Percentiles rank a stretch among this genome's conserved stretches.
phyloP scores from a whole-genome alignment of 64 coral and sea anemone genomes.

The Astreopora myriophthalma region DNA sequence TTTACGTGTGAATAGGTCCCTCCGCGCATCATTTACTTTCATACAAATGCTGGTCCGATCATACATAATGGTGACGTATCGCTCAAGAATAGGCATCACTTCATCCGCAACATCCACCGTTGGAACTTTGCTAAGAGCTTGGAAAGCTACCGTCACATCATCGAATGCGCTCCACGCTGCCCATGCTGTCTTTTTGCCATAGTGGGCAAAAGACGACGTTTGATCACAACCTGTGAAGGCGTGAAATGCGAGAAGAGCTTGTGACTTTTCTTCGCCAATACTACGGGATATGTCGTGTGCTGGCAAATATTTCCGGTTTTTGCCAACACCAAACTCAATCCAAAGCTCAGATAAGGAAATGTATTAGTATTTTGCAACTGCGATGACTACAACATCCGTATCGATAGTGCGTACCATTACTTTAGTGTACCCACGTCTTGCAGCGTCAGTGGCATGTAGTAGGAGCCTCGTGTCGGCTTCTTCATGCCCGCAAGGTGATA shows the following conservation, averaged over 20 bases:
- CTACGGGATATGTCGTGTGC: not conserved
- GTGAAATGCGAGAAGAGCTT: slow-evolving; percentile 44
- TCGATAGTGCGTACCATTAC: not conserved
- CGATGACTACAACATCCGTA: not conserved
- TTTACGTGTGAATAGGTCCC: slow-evolving; percentile 72
- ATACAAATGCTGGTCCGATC: slow-evolving; percentile 39
- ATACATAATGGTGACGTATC: slow-evolving; percentile 21
- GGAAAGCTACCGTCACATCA: slow-evolving; percentile 22
- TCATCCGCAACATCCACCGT: not conserved
- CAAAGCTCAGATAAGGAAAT: not conserved
- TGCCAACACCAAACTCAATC: slow-evolving; percentile 59
- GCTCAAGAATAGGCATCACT: not conserved
- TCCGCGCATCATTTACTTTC: slow-evolving; percentile 41
- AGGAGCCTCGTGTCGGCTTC: slow-evolving; percentile 37
- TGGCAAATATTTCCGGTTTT: not conserved
- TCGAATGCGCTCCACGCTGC: not conserved
- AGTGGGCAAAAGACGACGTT: not conserved
- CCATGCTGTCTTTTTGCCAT: slow-evolving; percentile 62
- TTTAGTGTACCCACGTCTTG: not conserved
- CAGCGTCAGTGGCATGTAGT: slow-evolving; percentile 38
- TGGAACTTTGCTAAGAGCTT: not conserved
- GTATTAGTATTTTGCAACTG: too few species aligned
- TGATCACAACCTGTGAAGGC: slow-evolving; percentile 68
- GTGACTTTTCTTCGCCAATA: not conserved
- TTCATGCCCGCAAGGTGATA: slow-evolving; percentile 22